Base-by-base conservation (phyloP, 2,113 vertebrate genomes). In the Notarius quadriscutis region DNA sequence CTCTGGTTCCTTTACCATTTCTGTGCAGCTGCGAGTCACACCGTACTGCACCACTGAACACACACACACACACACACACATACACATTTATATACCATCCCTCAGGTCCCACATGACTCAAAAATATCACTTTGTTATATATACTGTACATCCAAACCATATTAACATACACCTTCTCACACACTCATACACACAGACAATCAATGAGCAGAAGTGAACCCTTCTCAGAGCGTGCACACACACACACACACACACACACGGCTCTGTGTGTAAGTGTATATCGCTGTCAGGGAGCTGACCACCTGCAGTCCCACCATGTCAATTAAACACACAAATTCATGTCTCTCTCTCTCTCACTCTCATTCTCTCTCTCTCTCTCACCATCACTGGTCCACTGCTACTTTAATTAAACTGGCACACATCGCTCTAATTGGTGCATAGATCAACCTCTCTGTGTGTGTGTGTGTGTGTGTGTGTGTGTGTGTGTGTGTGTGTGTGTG, bases 261-360 rank as follows among this genome's bases (percentile, higher is more conserved):
- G 27, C 75, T 30, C 75, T 63, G 50, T 71, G 51, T 77, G 51
- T 75, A 57, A 84, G 18, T 0, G 69, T 62, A 83, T 87, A 81
- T 22, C 80, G 58, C 79, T 62, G 83, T 86, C 83, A 84, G 72
- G 51, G 57, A 67, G 30, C 83, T 77, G 74, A 86, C 86, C 88
- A 87, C 89, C 83, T 63, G 77, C 86, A 84, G 89, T 87, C 83
- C 82, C 83, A 82, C 87, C 71, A 65, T 87, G 89, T 90, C 90
- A 90, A 92, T 90, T 90, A 91, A 92, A 90, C 85, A 91, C 89
- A 86, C 88, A 90, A 90, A 90, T 89, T 87, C 84, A 86, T 90
- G 89, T 90, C 71, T 57, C 60, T 69, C 30, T 69, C 30, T 30
- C 58, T 51, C 41, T 41, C 34, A 41, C 34, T 41, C 34, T 41